These are phyloP conservation scores for Tryphoninae sp. DNA, from an alignment of 2,888 invertebrate species.

Conservation along the genomic window DNA sequence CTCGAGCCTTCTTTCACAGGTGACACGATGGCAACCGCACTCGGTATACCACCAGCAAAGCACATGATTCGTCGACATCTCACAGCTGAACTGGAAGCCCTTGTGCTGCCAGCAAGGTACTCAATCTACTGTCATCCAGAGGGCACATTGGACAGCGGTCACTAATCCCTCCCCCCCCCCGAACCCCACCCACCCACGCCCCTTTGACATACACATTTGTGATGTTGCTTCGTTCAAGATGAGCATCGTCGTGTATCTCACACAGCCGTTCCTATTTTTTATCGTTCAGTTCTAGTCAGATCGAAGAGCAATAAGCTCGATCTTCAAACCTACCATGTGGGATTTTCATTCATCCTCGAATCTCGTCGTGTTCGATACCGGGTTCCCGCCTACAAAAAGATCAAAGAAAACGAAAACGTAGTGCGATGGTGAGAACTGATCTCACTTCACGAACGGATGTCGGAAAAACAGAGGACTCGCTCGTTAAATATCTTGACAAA, in stretches of 20 bases:
- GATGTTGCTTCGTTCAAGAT: slow-evolving; percentile 25
- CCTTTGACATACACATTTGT: slow-evolving; percentile 27
- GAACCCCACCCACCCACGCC: neutral
- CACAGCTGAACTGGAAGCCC: slow-evolving; percentile 93
- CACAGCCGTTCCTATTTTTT: slow-evolving; percentile 16
- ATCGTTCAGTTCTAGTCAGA: neutral
- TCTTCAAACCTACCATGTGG: neutral
- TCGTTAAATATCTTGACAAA: slow-evolving; percentile 41
- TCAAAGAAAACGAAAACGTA: slow-evolving; percentile 16
- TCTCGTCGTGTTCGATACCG: slow-evolving; percentile 22
- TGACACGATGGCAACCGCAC: slow-evolving; percentile 96
- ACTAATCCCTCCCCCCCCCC: slow-evolving; percentile 65
- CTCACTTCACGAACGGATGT: slow-evolving; percentile 33
- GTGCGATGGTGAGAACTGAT: neutral
- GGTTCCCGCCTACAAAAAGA: slow-evolving; percentile 2
- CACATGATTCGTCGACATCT: slow-evolving; percentile 96
- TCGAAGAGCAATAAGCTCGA: slow-evolving; percentile 24
- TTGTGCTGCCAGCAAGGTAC: slow-evolving; percentile 96
- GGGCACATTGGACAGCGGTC: slow-evolving; percentile 78
- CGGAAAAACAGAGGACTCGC: slow-evolving; percentile 20
- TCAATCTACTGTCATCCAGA: slow-evolving; percentile 80
- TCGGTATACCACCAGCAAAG: slow-evolving; percentile 95
- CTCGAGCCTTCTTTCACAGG: slow-evolving; percentile 96
- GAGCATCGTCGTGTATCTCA: slow-evolving; percentile 21
- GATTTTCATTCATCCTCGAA: slow-evolving; percentile 2